A percentile compares a stretch with the other conserved stretches of the same genome.
Conservation (phyloP, 2,888 invertebrate species). For the Proisotoma minuta region DNA sequence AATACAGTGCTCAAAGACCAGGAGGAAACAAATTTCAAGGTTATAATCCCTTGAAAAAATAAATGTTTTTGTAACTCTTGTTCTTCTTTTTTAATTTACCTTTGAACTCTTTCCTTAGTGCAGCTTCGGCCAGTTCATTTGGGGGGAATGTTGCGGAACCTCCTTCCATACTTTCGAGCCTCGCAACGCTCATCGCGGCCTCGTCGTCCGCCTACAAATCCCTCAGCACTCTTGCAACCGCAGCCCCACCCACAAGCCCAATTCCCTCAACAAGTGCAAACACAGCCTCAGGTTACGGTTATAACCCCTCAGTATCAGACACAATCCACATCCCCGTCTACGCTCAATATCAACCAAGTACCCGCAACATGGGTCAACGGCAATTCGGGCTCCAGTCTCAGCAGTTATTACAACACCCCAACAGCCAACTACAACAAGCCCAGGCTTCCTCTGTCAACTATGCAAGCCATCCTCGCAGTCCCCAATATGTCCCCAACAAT, state of each 20-base stretch:
- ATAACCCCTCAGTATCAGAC: not conserved
- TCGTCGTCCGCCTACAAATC: slow-evolving; percentile 30
- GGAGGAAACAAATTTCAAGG: slow-evolving; percentile 17
- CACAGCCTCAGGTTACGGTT: not conserved
- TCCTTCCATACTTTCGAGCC: slow-evolving; percentile 31
- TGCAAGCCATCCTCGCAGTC: slow-evolving; percentile 44
- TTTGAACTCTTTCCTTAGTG: slow-evolving; percentile 37
- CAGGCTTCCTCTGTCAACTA: slow-evolving; percentile 43
- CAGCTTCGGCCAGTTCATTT: slow-evolving; percentile 32
- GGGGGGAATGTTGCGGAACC: slow-evolving; percentile 20
- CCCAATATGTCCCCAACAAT: slow-evolving; percentile 40
- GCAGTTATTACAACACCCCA: not conserved
- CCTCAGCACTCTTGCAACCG: slow-evolving; percentile 20
- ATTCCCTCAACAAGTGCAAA: not conserved
- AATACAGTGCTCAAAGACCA: slow-evolving; percentile 13
- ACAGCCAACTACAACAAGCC: slow-evolving; percentile 29
- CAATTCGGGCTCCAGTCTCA: not conserved
- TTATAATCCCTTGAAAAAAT: slow-evolving; percentile 23
- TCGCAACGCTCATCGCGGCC: slow-evolving; percentile 30
- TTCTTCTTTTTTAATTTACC: slow-evolving; percentile 34
- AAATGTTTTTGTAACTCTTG: not conserved
- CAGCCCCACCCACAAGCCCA: not conserved
- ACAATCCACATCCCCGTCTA: not conserved
- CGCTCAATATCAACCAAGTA: not conserved
- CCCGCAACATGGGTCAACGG: not conserved